phyloP scores from a whole-genome alignment of 1,140 invertebrate genomes.

The Aethina tumida region DNA sequence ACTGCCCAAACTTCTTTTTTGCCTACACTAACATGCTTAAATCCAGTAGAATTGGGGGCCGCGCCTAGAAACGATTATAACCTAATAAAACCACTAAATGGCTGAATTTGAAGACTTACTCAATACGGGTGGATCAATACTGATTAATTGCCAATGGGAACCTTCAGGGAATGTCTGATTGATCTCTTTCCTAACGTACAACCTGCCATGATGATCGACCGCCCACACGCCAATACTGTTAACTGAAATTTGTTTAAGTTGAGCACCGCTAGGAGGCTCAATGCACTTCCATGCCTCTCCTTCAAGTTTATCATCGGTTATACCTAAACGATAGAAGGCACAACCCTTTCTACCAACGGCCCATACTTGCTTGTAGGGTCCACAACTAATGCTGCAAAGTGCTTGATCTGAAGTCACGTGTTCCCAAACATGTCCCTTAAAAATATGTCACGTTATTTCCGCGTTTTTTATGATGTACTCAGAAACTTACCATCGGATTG shows the following conservation, averaged over 20 bases:
- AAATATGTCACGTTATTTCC: constrained; percentile 18
- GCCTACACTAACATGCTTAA: constrained; percentile 54
- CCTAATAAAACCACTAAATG: constrained; percentile 3
- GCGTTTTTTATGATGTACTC: constrained; percentile 6
- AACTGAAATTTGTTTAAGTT: constrained; percentile 67
- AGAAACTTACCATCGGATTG: constrained; percentile 31
- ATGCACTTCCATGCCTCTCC: constrained; percentile 52
- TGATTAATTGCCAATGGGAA: constrained; percentile 56
- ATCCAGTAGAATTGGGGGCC: constrained; percentile 37
- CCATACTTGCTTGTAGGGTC: constrained; percentile 66
- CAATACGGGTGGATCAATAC: constrained; percentile 46
- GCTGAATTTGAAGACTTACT: constrained; percentile 16
- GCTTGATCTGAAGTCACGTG: constrained; percentile 69
- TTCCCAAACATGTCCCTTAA: constrained; percentile 65
- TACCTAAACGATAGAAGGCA: constrained; percentile 64
- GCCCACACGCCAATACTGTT: constrained; percentile 62
- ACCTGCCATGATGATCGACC: constrained; percentile 47
- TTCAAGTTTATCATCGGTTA: constrained; percentile 50
- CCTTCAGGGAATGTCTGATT: constrained; percentile 61
- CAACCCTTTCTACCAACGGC: constrained; percentile 76
- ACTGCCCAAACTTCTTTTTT: constrained; percentile 62
- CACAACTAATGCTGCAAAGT: constrained; percentile 59
- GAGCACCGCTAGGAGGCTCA: constrained; percentile 52
- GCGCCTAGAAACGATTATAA: constrained; percentile 24
- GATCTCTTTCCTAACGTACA: constrained; percentile 60